Evolutionary conservation across 2,888 invertebrate genomes (phyloP), one percentile per base, ranked within the genome.

Genomic region (Hermodice carunculata): DNA sequence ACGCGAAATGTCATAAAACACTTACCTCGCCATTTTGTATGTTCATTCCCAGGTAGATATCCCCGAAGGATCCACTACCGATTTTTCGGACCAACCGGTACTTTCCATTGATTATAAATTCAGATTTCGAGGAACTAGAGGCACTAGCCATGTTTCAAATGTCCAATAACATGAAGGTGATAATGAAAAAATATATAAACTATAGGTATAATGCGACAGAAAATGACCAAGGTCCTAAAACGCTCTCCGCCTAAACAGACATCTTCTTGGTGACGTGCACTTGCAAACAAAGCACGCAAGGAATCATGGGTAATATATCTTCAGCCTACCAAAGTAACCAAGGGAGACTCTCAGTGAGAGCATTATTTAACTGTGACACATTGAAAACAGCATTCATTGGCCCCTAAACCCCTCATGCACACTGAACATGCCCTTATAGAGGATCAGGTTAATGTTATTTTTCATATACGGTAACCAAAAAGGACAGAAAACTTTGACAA

Each of bases 41-140:
- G 70, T 84, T 84, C 56, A 85, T 82, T 28, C 84, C 82, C 48
- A 85, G 74, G 70, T 85, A 85, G 64, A 85, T 85, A 70, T 85
- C 85, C 40, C 85, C 85, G 71, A 85, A 85, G 3, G 85, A 85
- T 34, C 85, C 85, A 76, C 84, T 84, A 56, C 85, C 85, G 58
- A 85, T 85, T 72, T 85, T 85, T 62, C 85, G 70, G 17, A 85
- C 80, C 53, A 85, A 76, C 66, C 81, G 77, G 71, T 85, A 85
- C 70, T 85, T 85, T 54, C 81, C 81, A 42, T 79, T 80, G 57
- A 85, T 81, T 54, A 84, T 69, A 75, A 85, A 86, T 67, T 86
- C 86, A 11, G 78, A 76, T 70, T 80, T 82, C 32, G 78, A 71
- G 11, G 80, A 77, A 26, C 29, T 51, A 34, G 34, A 32, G 24